Base-by-base conservation (phyloP, 2,113 vertebrate genomes). In the Mustela nigripes region DNA sequence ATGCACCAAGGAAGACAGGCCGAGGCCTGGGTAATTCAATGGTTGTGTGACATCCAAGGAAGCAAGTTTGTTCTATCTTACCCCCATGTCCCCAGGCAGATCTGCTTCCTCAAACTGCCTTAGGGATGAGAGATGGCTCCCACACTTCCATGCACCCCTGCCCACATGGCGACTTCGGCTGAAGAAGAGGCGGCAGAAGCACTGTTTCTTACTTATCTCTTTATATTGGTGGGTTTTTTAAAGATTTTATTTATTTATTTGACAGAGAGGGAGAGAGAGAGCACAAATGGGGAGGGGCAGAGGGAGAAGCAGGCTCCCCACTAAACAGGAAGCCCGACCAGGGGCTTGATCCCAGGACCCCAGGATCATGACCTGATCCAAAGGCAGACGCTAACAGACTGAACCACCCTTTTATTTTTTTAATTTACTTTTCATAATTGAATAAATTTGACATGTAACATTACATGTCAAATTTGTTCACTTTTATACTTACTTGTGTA, bases 121-220 rank as follows among this genome's bases (percentile, higher is more conserved):
- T 1, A 5, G 11, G 26, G 8, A 4, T 10, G 42, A 62, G 24
- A 33, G 60, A 4, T 6, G 26, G 48, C 65, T 62, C 9, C 45
- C 39, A 69, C 3, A 1, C 10, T 36, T 19, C 39, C 73, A 0
- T 1, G 5, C 11, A 22, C 31, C 19, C 14, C 74, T 15, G 0
- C 7, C 7, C 1, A 18, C 26, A 3, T 5, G 48, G 39, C 26
- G 8, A 1, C 62, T 76, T 53, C 42, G 0, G 0, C 28, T 14
- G 10, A 22, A 42, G 42, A 50, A 42, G 28, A 5, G 10, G 33
- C 0, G 1, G 11, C 58, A 8, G 24, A 10, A 15, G 5, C 10
- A 11, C 4, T 48, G 4, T 74, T 65, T 56, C 9, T 65, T 36
- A 60, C 33, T 48, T 2, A 16, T 58, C 36, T n/a, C 73, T 86